Evolutionary conservation across 2,888 invertebrate genomes (phyloP).

Genomic region (Chironomus tentans): DNA sequence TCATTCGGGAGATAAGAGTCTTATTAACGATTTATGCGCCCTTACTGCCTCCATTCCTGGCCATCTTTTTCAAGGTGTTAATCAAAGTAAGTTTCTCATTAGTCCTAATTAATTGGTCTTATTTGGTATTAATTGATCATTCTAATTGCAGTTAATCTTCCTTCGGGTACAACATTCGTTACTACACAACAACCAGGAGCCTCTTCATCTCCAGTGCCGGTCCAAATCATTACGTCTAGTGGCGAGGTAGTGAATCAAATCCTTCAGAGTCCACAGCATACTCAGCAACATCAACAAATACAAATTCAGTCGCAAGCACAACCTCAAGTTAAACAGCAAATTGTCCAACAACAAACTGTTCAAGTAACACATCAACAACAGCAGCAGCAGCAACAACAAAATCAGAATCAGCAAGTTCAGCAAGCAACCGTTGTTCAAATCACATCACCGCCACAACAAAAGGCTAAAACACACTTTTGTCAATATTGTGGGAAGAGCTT

Average conservation of each 20-base stretch:
- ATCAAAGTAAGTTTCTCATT: slow-evolving; percentile 7
- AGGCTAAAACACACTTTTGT: slow-evolving; percentile 70
- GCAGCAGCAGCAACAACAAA: slow-evolving; percentile 34
- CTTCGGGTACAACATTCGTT: slow-evolving; percentile 35
- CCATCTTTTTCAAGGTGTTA: slow-evolving; percentile 43
- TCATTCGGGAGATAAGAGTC: slow-evolving; percentile 70
- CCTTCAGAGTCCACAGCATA: slow-evolving; percentile 39
- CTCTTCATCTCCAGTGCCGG: slow-evolving; percentile 41
- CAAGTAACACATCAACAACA: slow-evolving; percentile 33
- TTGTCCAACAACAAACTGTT: slow-evolving; percentile 16
- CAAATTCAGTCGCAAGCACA: slow-evolving; percentile 28
- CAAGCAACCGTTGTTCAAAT: slow-evolving; percentile 23
- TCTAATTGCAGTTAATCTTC: slow-evolving; percentile 11
- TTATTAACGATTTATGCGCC: slow-evolving; percentile 72
- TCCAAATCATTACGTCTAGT: slow-evolving; percentile 43
- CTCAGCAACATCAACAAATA: slow-evolving; percentile 37
- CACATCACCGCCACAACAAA: slow-evolving; percentile 31
- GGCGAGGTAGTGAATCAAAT: slow-evolving; percentile 38
- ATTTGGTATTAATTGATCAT: too few species aligned
- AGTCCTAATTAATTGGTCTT: too few species aligned
- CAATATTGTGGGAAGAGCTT: slow-evolving; percentile 73
- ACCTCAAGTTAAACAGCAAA: slow-evolving; percentile 29
- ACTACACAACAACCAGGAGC: slow-evolving; percentile 41
- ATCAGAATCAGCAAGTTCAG: slow-evolving; percentile 28
- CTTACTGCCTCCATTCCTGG: slow-evolving; percentile 67